These are phyloP conservation scores for Drosophila mayaguana DNA, from an alignment of 2,888 invertebrate species.

Conservation along the genomic window DNA sequence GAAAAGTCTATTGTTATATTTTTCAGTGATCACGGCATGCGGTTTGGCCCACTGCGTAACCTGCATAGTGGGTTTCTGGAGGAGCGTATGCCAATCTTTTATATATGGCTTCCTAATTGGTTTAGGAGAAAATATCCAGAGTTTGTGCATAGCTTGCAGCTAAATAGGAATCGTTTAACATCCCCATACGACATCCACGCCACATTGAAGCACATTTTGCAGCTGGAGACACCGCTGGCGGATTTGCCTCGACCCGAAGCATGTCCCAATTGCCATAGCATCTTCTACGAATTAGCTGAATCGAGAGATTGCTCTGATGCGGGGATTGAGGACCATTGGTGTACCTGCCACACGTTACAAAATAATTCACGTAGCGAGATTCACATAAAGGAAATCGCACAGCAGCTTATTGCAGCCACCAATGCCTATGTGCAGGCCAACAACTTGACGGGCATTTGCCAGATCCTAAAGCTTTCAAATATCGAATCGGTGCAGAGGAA, in stretches of 20 bases:
- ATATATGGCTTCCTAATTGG: conserved; percentile 88
- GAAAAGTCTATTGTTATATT: conserved; percentile 89
- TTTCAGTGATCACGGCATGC: conserved; percentile 92
- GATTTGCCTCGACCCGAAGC: conserved; percentile 76
- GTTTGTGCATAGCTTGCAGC: conserved; percentile 86
- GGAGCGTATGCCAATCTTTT: conserved; percentile 91
- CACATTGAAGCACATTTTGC: conserved; percentile 49
- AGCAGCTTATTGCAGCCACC: conserved; percentile 63
- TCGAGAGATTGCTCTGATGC: conserved; percentile 89
- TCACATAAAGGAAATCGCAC: conserved; percentile 14
- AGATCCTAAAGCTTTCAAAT: conserved; percentile 40
- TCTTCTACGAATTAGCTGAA: conserved; percentile 87
- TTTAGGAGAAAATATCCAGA: conserved; percentile 87
- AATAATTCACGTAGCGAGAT: conserved; percentile 7
- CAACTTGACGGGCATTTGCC: conserved; percentile 61
- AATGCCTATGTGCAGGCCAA: conserved; percentile 61
- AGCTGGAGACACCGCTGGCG: conserved; percentile 40
- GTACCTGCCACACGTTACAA: conserved; percentile 86
- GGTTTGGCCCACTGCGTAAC: conserved; percentile 89
- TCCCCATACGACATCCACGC: conserved; percentile 61
- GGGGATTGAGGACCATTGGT: conserved; percentile 90
- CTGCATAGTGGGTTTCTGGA: conserved; percentile 91
- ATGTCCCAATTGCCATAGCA: conserved; percentile 88
- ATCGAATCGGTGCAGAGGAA: conserved; percentile 38
- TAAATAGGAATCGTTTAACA: conserved; percentile 88